These are phyloP conservation scores for Trichechus manatus DNA, from an alignment of 2,113 vertebrate genomes.

Conservation along the genomic window DNA sequence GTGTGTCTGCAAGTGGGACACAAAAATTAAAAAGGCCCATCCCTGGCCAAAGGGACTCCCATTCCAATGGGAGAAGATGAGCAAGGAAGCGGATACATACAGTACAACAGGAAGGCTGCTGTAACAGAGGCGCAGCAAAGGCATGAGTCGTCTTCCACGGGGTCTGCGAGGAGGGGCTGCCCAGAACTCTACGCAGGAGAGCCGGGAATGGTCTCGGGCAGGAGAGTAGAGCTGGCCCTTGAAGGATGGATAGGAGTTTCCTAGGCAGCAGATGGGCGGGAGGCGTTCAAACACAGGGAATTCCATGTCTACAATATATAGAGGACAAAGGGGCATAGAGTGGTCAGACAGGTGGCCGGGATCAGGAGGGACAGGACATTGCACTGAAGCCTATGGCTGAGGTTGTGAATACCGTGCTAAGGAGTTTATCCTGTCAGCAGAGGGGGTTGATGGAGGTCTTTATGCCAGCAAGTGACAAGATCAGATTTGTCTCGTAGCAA, in stretches of 20 bases:
- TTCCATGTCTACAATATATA: not conserved
- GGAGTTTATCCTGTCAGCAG: not conserved
- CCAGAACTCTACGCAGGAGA: not conserved
- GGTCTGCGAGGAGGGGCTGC: not conserved
- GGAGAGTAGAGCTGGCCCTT: not conserved
- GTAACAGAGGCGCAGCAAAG: not conserved
- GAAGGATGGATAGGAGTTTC: not conserved
- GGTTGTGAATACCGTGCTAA: not conserved
- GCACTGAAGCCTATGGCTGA: not conserved
- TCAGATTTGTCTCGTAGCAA: conserved; percentile 59
- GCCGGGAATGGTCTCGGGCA: too few relatives aligned
- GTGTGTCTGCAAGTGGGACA: not conserved
- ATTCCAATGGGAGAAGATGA: not conserved
- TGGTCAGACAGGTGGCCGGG: not conserved
- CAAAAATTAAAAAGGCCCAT: not conserved
- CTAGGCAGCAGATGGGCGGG: not conserved
- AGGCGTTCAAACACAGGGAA: not conserved
- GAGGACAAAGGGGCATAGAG: not conserved
- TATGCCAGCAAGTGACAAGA: conserved; percentile 57
- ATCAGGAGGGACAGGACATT: not conserved
- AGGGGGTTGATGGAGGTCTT: conserved; percentile 56
- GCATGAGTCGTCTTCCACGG: not conserved
- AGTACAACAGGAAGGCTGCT: not conserved
- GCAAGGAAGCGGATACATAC: not conserved
- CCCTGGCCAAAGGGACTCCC: not conserved